Conservation (phyloP, 2,113 vertebrate species). For the Siniperca chuatsi region DNA sequence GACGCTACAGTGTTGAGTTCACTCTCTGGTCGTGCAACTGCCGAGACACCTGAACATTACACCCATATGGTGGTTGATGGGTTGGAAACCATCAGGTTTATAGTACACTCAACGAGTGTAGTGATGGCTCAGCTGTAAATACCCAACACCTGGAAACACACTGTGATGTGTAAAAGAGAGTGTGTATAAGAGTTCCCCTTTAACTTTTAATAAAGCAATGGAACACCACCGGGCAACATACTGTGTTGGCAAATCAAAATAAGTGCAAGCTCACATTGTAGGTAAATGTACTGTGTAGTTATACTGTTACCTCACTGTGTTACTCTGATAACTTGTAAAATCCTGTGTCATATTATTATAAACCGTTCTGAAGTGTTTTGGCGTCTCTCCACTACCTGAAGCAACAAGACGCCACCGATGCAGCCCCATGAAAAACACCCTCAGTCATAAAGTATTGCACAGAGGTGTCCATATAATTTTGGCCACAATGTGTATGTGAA, state of each 20-base stretch:
- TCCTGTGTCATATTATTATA: background rate
- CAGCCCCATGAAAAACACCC: no score
- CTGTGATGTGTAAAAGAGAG: no score
- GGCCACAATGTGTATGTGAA: background rate
- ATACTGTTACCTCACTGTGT: background rate
- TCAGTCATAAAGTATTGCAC: background rate
- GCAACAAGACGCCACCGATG: no score
- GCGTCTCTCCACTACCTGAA: background rate
- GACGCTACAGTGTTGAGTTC: background rate
- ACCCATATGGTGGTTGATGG: background rate
- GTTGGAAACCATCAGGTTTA: background rate
- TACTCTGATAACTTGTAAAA: background rate
- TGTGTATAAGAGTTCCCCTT: background rate
- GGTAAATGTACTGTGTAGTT: background rate
- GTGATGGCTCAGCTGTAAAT: background rate
- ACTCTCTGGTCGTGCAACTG: background rate
- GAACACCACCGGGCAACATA: background rate
- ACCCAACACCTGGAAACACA: background rate
- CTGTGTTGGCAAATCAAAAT: background rate
- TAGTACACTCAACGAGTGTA: background rate
- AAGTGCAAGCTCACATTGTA: background rate
- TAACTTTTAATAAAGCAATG: background rate
- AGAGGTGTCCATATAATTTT: background rate
- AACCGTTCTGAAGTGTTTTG: background rate
- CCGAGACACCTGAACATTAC: background rate